phyloP scores from a whole-genome alignment of 2,113 vertebrate genomes.

The Heterochromis multidens region DNA sequence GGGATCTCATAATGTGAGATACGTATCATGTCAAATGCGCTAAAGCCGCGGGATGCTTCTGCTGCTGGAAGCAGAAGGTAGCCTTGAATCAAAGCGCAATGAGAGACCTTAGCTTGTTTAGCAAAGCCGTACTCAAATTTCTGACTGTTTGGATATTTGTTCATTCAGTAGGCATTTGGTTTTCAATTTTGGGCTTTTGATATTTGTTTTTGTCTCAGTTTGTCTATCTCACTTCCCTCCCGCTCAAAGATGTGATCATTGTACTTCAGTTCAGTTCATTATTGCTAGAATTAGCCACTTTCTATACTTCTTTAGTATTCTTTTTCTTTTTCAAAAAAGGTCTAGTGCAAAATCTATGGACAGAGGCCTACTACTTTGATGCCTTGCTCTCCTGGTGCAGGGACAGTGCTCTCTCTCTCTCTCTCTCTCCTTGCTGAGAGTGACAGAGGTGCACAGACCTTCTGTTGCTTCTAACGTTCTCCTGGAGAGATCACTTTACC shows the following conservation, averaged over 20 bases:
- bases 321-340: background rate
- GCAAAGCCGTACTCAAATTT: background rate
- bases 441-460: background rate
- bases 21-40: background rate
- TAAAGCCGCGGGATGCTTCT: background rate
- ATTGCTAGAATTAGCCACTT: background rate
- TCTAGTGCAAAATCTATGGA: background rate
- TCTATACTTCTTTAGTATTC: rapidly evolving
- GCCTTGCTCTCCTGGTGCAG: background rate
- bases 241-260: background rate
- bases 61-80: background rate
- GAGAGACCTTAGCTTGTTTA: background rate
- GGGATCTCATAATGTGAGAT: background rate
- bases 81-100: background rate
- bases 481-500: background rate
- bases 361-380: background rate
- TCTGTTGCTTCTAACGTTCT: background rate
- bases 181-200: background rate
- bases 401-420: background rate
- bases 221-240: background rate
- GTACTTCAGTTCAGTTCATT: background rate
- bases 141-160: background rate
- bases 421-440: background rate
- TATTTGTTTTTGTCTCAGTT: background rate
- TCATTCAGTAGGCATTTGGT: background rate